Evolutionary conservation across 2,888 invertebrate species (phyloP).

Genomic region (Dendrolimus houi): DNA sequence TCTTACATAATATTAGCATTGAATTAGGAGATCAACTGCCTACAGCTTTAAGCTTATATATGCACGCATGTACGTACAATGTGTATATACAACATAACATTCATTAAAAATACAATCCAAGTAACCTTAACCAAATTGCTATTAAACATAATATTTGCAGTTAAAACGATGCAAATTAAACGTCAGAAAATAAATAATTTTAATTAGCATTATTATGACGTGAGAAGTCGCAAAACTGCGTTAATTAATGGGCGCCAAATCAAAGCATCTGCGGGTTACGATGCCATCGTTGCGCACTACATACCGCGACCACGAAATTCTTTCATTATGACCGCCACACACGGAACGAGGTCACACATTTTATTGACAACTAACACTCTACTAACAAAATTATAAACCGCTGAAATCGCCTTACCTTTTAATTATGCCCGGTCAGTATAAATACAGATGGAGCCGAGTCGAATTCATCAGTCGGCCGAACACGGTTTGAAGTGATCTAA

Average conservation of each 20-base stretch:
- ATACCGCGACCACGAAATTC: conserved; percentile 58
- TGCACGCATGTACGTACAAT: too few species aligned
- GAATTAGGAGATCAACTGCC: too few species aligned
- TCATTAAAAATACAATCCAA: background rate
- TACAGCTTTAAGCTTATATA: too few species aligned
- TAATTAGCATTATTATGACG: background rate
- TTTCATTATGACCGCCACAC: conserved; percentile 51
- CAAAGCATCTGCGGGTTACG: background rate
- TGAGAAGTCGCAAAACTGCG: background rate
- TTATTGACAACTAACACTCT: conserved; percentile 69
- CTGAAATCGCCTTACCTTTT: conserved; percentile 52
- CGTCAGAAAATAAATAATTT: background rate
- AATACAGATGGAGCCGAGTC: conserved; percentile 38
- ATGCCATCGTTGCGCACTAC: conserved; percentile 49
- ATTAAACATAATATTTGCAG: background rate
- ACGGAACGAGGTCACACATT: conserved; percentile 55
- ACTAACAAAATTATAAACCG: conserved; percentile 36
- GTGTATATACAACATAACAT: too few species aligned
- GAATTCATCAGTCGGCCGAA: conserved; percentile 48
- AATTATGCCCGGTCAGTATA: conserved; percentile 67
- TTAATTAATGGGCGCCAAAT: conserved; percentile 2
- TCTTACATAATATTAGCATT: too few species aligned
- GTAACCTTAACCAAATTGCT: background rate
- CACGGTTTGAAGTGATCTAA: conserved; percentile 58
- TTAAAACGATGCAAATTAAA: background rate